Evolutionary conservation across 2,888 invertebrate genomes (phyloP), one percentile per base, ranked within the genome.

Genomic region (Pherbina coryleti): DNA sequence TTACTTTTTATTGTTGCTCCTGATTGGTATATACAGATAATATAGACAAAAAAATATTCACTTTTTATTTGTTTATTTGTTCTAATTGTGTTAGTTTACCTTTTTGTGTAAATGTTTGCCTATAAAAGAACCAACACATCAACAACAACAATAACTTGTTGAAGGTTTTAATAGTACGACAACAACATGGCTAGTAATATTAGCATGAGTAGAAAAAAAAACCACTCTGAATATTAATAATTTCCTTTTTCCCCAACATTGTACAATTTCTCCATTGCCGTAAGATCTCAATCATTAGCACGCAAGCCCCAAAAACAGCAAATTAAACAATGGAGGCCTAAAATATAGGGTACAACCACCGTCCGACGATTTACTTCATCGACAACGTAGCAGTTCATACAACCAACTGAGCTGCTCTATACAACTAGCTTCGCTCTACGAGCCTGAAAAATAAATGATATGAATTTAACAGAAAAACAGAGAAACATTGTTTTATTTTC

Each of bases 221-320:
- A 11, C 25, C 11, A 11, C 49, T 14, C 44, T 28, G 19, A 57
- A 60, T 57, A 37, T 72, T 72, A 72, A 44, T 57, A 31, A 60
- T 72, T 72, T 37, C 60, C 25, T 72, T 57, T 72, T 37, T 44
- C 22, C 37, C 25, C 64, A 64, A 64, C 31, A 7, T 64, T 34
- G n/a, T 34, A 31, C 28, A 17, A n/a, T 31, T 34, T 31, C 64
- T 31, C 62, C 37, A 73, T 67, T 67, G 76, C 80, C 77, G 78
- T 73, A 78, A 79, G 79, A 80, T 79, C 81, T 79, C 81, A 82
- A 83, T 82, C 83, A 79, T 78, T 69, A 37, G 80, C 83, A 83
- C 82, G 83, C 83, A 81, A 83, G 76, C 80, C 70, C 66, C 53
- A 67, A 75, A 75, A 75, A 75, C 55, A 37, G 53, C 67, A 67